A percentile compares a stretch with the other conserved stretches of the same genome.
Conservation (phyloP, 2,113 vertebrate species). For the Phycodurus eques region DNA sequence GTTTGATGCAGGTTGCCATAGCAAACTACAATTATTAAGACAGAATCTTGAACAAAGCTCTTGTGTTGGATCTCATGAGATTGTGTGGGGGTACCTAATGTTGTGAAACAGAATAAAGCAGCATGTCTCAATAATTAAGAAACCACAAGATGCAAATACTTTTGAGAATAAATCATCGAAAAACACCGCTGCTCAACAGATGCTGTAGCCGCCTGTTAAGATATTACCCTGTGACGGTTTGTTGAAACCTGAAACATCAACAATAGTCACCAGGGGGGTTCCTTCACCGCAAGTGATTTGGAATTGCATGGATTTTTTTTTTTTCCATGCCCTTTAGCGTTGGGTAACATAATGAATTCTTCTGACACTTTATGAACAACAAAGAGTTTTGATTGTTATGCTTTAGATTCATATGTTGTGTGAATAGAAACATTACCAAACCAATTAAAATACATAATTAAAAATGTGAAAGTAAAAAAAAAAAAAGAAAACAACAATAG, state of each 20-base stretch:
- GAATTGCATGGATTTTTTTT: conserved; percentile 29
- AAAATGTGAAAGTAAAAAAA: too few species aligned
- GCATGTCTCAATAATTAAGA: neutral
- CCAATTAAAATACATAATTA: too few species aligned
- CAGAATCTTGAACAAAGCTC: neutral
- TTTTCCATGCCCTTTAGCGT: too few species aligned
- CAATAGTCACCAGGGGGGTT: conserved; percentile 24
- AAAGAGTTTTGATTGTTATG: too few species aligned
- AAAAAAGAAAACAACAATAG: too few species aligned
- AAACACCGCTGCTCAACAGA: conserved; percentile 10
- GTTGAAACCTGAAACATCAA: conserved; percentile 21
- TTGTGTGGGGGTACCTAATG: neutral
- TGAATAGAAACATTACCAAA: too few species aligned
- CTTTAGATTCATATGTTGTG: too few species aligned
- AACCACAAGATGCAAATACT: neutral
- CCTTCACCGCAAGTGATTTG: conserved; percentile 25
- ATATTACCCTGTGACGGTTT: conserved; percentile 16
- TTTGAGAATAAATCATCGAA: neutral
- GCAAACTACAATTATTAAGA: neutral
- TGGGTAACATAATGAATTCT: too few species aligned
- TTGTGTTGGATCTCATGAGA: neutral
- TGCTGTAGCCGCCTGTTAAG: conserved; percentile 5
- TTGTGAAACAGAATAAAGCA: neutral
- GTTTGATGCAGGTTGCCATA: too few species aligned
- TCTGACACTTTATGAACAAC: too few species aligned